A percentile compares a stretch with the other conserved stretches of the same genome.
Conservation (phyloP, 2,888 invertebrate genomes). For the Adineta ricciae region DNA sequence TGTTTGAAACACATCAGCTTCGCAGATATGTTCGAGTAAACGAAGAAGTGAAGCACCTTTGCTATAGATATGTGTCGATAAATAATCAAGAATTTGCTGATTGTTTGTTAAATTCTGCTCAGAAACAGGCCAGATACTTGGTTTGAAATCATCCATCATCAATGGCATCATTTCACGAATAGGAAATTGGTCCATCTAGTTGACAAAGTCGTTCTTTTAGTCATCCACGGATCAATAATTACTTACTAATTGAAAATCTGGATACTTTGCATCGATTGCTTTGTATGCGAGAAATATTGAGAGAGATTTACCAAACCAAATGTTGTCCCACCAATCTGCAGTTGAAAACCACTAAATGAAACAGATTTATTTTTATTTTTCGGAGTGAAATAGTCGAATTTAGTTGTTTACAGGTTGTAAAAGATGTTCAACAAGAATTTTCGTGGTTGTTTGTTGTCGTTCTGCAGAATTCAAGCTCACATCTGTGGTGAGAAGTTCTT, state of each 20-base stretch:
- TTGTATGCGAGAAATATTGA: neutral
- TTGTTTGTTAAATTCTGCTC: slow-evolving; percentile 22
- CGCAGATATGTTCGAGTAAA: slow-evolving; percentile 27
- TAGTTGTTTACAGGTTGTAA: neutral
- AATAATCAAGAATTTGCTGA: slow-evolving; percentile 27
- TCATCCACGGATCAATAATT: neutral
- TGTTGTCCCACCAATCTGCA: slow-evolving; percentile 29
- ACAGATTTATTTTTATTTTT: neutral
- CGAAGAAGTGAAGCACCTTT: slow-evolving; percentile 32
- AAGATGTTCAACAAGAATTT: slow-evolving; percentile 23
- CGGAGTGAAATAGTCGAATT: neutral
- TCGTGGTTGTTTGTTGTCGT: slow-evolving; percentile 17
- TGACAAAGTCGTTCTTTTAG: too few species aligned
- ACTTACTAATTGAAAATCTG: slow-evolving; percentile 28
- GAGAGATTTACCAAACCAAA: slow-evolving; percentile 32
- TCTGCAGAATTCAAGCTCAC: slow-evolving; percentile 20
- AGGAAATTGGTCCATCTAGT: slow-evolving; percentile 12
- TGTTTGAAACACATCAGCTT: slow-evolving; percentile 15
- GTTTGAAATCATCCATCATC: slow-evolving; percentile 29
- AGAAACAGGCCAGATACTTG: slow-evolving; percentile 21
- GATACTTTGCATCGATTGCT: neutral
- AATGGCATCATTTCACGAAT: slow-evolving; percentile 23
- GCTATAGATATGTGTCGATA: slow-evolving; percentile 21
- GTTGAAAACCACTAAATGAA: slow-evolving; percentile 28
- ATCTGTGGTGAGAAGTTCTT: slow-evolving; percentile 17